Evolutionary conservation across 2,888 invertebrate genomes (phyloP), one percentile per base, ranked within the genome.

Genomic region (Xestobium rufovillosum): DNA sequence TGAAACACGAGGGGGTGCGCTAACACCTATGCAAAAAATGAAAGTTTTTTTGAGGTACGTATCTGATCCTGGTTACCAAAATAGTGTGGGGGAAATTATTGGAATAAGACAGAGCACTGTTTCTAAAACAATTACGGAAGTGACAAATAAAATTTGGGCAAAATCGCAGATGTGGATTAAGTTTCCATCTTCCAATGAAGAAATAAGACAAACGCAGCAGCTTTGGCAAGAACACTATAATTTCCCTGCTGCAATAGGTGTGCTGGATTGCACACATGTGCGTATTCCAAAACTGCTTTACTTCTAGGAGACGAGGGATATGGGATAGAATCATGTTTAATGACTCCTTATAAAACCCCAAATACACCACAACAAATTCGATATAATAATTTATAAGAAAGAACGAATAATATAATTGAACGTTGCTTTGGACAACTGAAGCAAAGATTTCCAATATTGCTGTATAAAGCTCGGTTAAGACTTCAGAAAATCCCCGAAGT

Each of bases 401-500:
- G n/a, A 23, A n/a, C 6, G n/a, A 6, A n/a, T 23, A n/a, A 8
- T 8, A 6, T 6, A 8, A 23, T 23, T 23, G 23, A n/a, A n/a
- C n/a, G n/a, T n/a, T n/a, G n/a, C n/a, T n/a, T n/a, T n/a, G n/a
- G n/a, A n/a, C n/a, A n/a, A 23, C 6, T 6, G n/a, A 23, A 23
- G n/a, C n/a, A 23, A 23, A 23, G 44, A 30, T 44, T 45, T 42
- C 41, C 41, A 9, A 44, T 41, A 6, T 25, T 43, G 14, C n/a
- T n/a, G n/a, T n/a, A n/a, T n/a, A n/a, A n/a, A n/a, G n/a, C n/a
- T n/a, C n/a, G n/a, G n/a, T n/a, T n/a, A n/a, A n/a, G n/a, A n/a
- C n/a, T n/a, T n/a, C n/a, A n/a, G n/a, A n/a, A n/a, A n/a, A n/a
- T n/a, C n/a, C n/a, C n/a, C n/a, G n/a, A n/a, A n/a, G n/a, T n/a